These are phyloP conservation scores for Xyrauchen texanus DNA, from an alignment of 2,113 vertebrate species.

Conservation along the genomic window DNA sequence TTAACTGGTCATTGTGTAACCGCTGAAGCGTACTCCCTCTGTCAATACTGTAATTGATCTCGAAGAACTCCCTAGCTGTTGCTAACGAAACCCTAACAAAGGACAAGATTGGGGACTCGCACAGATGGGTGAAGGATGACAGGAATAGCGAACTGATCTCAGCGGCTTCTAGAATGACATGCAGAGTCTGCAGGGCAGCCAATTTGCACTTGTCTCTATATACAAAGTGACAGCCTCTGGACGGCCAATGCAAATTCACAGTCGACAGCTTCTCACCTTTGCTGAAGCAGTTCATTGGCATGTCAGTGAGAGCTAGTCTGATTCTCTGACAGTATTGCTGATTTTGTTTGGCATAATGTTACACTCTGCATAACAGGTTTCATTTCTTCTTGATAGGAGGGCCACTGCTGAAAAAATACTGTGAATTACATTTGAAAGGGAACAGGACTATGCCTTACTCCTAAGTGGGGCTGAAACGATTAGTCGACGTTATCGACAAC, in stretches of 20 bases:
- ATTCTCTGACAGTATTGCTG: constrained; percentile 5
- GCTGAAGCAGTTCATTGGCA: constrained; percentile 8
- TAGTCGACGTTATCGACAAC: too few relatives aligned
- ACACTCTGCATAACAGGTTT: constrained; percentile 6
- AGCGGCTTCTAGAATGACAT: constrained; percentile 7
- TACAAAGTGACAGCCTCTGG: constrained; percentile 5
- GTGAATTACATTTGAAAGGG: too few relatives aligned
- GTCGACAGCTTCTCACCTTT: constrained; percentile 36
- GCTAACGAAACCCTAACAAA: constrained; percentile 3
- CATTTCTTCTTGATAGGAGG: background rate
- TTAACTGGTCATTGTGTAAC: too few relatives aligned
- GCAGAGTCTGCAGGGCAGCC: constrained; percentile 10
- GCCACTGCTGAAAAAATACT: background rate
- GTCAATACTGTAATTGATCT: constrained; percentile 10
- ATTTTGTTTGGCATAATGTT: constrained; percentile 24
- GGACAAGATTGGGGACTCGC: background rate
- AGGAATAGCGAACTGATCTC: constrained; percentile 5
- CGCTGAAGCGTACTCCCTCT: too few relatives aligned
- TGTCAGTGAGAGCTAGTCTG: constrained; percentile 16
- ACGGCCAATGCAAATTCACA: constrained; percentile 28
- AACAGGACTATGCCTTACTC: too few relatives aligned
- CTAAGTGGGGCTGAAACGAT: too few relatives aligned
- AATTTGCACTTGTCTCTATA: constrained; percentile 23
- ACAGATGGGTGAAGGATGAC: constrained; percentile 37
- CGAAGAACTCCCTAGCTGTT: background rate